Evolutionary conservation across 2,113 vertebrate species (phyloP).

Genomic region (Dinomys branickii): DNA sequence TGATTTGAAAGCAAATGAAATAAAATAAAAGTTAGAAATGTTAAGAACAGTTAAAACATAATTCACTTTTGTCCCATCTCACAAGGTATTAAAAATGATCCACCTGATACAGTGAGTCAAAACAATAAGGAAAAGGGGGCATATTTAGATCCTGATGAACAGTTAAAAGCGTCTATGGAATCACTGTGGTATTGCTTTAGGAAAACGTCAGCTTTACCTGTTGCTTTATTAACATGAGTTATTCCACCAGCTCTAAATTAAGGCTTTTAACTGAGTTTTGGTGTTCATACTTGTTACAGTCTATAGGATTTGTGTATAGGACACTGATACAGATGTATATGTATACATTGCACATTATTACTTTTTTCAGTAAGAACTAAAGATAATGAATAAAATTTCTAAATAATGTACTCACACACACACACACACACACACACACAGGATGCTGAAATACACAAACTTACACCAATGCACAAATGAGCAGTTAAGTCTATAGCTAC

Average conservation of each 20-base stretch:
- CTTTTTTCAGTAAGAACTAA: background rate
- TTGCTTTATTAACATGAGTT: constrained; percentile 34
- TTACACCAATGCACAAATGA: constrained; percentile 67
- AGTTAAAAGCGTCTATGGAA: constrained; percentile 2
- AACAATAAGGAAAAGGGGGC: background rate
- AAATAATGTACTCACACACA: constrained; percentile 57
- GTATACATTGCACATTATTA: background rate
- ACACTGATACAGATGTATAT: background rate
- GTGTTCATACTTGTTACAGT: background rate
- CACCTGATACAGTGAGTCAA: background rate
- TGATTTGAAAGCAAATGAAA: background rate
- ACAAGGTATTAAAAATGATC: constrained; percentile 10
- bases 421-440: constrained; percentile 57
- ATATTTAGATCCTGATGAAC: background rate
- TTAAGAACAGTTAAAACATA: constrained; percentile 20
- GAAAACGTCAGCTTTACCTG: background rate
- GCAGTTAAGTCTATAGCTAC: constrained; percentile 60
- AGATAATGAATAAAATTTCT: constrained; percentile 55
- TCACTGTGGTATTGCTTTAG: background rate
- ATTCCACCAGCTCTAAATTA: background rate
- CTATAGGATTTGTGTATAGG: background rate
- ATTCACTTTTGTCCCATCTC: background rate
- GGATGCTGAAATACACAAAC: constrained; percentile 64
- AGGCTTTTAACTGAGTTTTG: background rate
- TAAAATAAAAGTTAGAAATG: background rate